phyloP scores from a whole-genome alignment of 2,888 invertebrate genomes.

The Epirrita christyi region DNA sequence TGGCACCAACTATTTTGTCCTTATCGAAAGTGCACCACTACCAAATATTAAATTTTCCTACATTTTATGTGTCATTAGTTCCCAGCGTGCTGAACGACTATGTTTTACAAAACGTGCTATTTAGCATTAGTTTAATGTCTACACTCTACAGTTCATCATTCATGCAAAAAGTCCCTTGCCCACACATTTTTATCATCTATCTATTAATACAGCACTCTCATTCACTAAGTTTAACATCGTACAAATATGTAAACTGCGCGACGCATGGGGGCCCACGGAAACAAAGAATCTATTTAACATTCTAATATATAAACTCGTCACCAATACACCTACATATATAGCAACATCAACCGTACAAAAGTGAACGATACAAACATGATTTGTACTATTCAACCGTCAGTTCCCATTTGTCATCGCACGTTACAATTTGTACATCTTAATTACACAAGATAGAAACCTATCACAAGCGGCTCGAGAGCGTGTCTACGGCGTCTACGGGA shows the following conservation, averaged over 20 bases:
- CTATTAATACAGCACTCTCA: constrained; percentile 7
- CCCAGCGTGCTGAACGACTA: constrained; percentile 58
- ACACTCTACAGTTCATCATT: constrained; percentile 11
- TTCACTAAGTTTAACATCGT: constrained; percentile 5
- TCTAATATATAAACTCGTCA: neutral
- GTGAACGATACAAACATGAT: constrained; percentile 25
- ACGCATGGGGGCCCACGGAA: constrained; percentile 11
- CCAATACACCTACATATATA: neutral
- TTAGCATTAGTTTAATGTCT: constrained; percentile 44
- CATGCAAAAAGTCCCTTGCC: constrained; percentile 18
- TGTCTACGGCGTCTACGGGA: constrained; percentile 6
- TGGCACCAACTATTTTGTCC: constrained; percentile 51
- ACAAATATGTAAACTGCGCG: constrained; percentile 9
- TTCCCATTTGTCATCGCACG: constrained; percentile 10
- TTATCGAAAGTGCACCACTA: constrained; percentile 51
- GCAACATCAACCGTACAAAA: constrained; percentile 23
- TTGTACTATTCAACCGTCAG: constrained; percentile 30
- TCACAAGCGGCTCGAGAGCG: constrained; percentile 15
- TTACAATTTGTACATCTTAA: constrained; percentile 4
- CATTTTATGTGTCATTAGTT: constrained; percentile 49
- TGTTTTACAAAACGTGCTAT: constrained; percentile 52
- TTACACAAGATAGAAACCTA: constrained; percentile 4
- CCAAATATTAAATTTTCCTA: constrained; percentile 41
- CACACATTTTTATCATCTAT: constrained; percentile 9
- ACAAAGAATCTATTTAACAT: neutral